Evolutionary conservation across 2,113 vertebrate species (phyloP).

Genomic region (Tauraco erythrolophus): DNA sequence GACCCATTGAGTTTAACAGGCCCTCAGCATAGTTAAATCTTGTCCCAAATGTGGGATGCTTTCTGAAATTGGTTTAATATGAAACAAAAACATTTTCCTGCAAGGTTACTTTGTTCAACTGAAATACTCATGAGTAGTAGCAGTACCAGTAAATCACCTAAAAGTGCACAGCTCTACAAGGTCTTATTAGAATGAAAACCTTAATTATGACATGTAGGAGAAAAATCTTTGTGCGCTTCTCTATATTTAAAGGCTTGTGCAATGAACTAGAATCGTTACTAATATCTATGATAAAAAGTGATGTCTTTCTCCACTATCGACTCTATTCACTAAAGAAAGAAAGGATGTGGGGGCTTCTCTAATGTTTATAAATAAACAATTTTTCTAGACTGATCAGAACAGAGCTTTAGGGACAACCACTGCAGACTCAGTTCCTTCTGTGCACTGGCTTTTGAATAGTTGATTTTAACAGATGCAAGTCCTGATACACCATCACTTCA

Average conservation of each 20-base stretch:
- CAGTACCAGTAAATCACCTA: background rate
- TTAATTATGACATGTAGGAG: background rate
- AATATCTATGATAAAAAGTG: background rate
- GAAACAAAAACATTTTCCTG: background rate
- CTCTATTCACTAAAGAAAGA: background rate
- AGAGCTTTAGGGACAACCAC: background rate
- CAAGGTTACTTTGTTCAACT: background rate
- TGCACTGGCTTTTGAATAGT: background rate
- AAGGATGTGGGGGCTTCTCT: background rate
- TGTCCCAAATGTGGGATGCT: background rate
- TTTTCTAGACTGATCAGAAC: background rate
- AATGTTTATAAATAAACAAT: background rate
- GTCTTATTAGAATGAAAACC: background rate
- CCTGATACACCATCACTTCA: background rate
- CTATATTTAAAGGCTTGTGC: background rate
- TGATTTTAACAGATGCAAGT: background rate
- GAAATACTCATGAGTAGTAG: background rate
- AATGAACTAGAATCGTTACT: background rate
- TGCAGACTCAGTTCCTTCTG: background rate
- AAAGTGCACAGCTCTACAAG: background rate
- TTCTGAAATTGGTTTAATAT: conserved; percentile 13
- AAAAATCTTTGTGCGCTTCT: background rate
- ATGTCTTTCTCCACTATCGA: background rate
- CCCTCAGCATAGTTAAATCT: background rate
- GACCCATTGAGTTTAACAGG: background rate